Evolutionary conservation across 2,888 invertebrate genomes (phyloP).

Genomic region (Lepidocyrtoides sp.): DNA sequence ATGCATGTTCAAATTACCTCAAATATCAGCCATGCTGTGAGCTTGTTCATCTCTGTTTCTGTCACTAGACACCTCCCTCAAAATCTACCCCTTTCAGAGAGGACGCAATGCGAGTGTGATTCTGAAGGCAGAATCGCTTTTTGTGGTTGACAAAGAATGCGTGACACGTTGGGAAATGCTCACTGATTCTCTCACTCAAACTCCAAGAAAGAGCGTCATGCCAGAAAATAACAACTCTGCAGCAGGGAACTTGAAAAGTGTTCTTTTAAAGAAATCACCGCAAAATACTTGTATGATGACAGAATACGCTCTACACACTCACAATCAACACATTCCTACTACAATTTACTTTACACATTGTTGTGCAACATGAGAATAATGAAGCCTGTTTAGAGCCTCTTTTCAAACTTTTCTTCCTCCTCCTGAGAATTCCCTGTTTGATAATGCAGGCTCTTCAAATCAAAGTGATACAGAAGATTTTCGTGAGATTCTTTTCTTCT

Average conservation of each 20-base stretch:
- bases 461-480: conserved; percentile 7
- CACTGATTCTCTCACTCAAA: conserved; percentile 64
- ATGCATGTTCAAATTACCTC: background rate
- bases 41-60: conserved; percentile 42
- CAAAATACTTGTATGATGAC: conserved; percentile 57
- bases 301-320: too few species aligned
- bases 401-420: conserved; percentile 1
- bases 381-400: conserved; percentile 14
- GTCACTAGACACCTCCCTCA: conserved; percentile 62
- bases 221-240: conserved; percentile 46
- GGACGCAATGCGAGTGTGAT: conserved; percentile 45
- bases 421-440: conserved; percentile 41
- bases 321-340: too few species aligned
- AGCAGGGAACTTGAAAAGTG: conserved; percentile 11
- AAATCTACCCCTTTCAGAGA: conserved; percentile 33
- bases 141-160: conserved; percentile 83
- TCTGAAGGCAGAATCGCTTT: conserved; percentile 62
- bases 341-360: conserved; percentile 25
- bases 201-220: conserved; percentile 62
- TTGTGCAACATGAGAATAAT: background rate
- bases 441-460: conserved; percentile 23
- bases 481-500: conserved; percentile 50
- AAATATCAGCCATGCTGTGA: background rate
- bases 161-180: conserved; percentile 81
- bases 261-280: conserved; percentile 31